Evolutionary conservation across 2,888 invertebrate species (phyloP).

Genomic region (Pachliopta kotzebuea): DNA sequence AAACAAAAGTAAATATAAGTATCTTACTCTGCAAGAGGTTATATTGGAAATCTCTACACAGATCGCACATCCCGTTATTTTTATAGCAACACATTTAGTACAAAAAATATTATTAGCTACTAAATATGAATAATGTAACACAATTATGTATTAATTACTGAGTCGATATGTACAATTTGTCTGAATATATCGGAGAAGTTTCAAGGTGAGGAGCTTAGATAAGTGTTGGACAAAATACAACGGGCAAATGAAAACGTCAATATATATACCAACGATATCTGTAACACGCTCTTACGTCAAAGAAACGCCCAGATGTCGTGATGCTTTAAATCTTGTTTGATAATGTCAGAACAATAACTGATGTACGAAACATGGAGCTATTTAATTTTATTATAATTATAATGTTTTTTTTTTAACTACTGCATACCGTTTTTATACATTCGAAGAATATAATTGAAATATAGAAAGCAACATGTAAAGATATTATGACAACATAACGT

Average conservation of each 20-base stretch:
- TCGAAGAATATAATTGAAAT: too few species aligned
- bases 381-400: slow-evolving; percentile 39
- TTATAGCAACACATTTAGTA: slow-evolving; percentile 73
- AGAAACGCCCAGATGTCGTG: slow-evolving; percentile 74
- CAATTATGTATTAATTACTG: slow-evolving; percentile 37
- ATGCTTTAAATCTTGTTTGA: slow-evolving; percentile 68
- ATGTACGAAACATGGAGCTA: slow-evolving; percentile 47
- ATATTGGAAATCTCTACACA: slow-evolving; percentile 73
- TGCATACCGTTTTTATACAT: too few species aligned
- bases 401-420: slow-evolving; percentile 17
- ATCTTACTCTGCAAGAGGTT: slow-evolving; percentile 69
- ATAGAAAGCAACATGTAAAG: too few species aligned
- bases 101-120: slow-evolving; percentile 27
- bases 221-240: slow-evolving; percentile 73
- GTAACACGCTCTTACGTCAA: slow-evolving; percentile 75
- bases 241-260: slow-evolving; percentile 62
- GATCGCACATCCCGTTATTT: slow-evolving; percentile 69
- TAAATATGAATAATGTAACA: slow-evolving; percentile 32
- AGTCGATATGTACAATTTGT: slow-evolving; percentile 51
- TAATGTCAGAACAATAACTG: slow-evolving; percentile 62
- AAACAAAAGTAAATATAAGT: too few species aligned
- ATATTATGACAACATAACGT: too few species aligned
- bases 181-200: slow-evolving; percentile 61
- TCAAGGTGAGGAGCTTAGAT: slow-evolving; percentile 77
- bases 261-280: slow-evolving; percentile 76